A percentile compares a stretch with the other conserved stretches of the same genome.
phyloP scores from a whole-genome alignment of 2,888 invertebrate species.

The Drosophila lutescens region DNA sequence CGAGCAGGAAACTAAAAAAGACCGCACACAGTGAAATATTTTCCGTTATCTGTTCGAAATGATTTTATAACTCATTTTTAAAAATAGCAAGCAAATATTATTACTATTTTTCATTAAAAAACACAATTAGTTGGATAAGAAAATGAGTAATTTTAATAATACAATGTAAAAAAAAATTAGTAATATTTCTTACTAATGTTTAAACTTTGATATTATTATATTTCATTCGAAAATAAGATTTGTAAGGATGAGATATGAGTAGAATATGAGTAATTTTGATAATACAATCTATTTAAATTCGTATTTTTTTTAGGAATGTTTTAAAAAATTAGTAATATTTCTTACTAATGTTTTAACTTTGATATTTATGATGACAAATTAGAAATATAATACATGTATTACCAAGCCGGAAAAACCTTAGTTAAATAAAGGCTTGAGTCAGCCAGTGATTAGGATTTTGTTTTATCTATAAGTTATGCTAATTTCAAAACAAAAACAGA shows the following conservation, averaged over 20 bases:
- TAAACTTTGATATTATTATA: too few species aligned
- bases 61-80: background rate
- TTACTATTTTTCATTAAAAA: background rate
- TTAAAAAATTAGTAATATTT: too few species aligned
- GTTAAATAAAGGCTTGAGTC: conserved; percentile 8
- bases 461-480: background rate
- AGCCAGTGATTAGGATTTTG: conserved; percentile 1
- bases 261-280: background rate
- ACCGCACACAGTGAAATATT: background rate
- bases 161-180: too few species aligned
- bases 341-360: too few species aligned
- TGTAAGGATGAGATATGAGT: too few species aligned
- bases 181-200: too few species aligned
- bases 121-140: too few species aligned
- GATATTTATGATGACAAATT: too few species aligned
- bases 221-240: too few species aligned
- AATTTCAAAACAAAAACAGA: conserved; percentile 3
- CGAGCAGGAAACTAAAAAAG: conserved; percentile 8
- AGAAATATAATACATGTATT: background rate
- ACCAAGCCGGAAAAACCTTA: background rate
- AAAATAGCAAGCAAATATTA: background rate
- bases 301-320: background rate
- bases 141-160: background rate
- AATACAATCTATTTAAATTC: background rate
- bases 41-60: background rate